phyloP scores from a whole-genome alignment of 2,797 vertebrate species.

The Falco concolor region DNA sequence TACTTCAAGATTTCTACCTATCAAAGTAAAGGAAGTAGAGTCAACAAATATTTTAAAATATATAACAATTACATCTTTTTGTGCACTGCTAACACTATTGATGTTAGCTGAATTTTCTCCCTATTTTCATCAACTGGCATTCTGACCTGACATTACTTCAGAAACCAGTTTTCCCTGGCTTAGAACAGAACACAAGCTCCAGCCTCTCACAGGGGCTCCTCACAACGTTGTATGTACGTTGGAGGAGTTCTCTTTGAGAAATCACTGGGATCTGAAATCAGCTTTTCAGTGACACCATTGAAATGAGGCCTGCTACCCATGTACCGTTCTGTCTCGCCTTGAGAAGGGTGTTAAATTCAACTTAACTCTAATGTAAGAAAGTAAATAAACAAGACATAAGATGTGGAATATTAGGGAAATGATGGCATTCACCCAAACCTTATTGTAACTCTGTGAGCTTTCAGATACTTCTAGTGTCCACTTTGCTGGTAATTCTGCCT shows the following conservation, averaged over 20 bases:
- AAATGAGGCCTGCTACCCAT: neutral
- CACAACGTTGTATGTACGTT: neutral
- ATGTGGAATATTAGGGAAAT: neutral
- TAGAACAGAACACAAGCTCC: neutral
- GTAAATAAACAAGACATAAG: neutral
- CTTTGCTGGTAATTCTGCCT: neutral
- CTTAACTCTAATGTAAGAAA: neutral
- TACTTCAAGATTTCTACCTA: neutral
- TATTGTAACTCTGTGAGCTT: neutral
- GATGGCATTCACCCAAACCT: neutral
- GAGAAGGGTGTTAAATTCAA: neutral
- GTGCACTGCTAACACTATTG: neutral
- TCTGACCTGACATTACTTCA: neutral
- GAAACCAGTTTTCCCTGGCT: neutral
- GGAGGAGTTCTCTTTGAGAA: neutral
- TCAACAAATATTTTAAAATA: neutral
- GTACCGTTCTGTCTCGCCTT: neutral
- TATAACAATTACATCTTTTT: neutral
- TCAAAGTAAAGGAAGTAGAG: neutral
- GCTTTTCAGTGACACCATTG: neutral
- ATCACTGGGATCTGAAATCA: neutral
- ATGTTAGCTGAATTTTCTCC: neutral
- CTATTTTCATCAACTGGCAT: neutral
- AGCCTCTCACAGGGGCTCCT: neutral
- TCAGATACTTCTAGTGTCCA: neutral